These are phyloP conservation scores for Ia io DNA, from an alignment of 2,113 vertebrate species.

Conservation along the genomic window DNA sequence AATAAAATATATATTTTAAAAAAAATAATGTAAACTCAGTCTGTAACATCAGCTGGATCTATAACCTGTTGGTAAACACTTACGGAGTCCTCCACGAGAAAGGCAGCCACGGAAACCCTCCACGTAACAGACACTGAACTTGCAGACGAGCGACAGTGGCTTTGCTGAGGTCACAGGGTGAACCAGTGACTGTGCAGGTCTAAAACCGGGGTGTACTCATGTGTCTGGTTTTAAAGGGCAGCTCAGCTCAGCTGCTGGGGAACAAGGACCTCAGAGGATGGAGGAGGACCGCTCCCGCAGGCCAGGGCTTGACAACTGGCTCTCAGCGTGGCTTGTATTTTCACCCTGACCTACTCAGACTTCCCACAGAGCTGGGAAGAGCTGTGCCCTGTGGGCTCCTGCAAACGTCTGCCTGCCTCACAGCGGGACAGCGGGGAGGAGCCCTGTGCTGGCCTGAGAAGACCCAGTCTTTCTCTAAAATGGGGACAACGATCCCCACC, in stretches of 20 bases:
- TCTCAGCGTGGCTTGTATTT: background rate
- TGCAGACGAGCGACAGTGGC: background rate
- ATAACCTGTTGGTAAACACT: background rate
- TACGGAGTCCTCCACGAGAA: rapidly evolving
- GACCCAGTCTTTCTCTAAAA: background rate
- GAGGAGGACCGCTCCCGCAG: background rate
- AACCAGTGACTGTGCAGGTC: background rate
- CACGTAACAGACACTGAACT: background rate
- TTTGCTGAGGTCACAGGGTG: background rate
- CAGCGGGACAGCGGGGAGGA: background rate
- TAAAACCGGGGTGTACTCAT: no score
- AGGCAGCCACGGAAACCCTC: background rate
- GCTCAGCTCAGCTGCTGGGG: background rate
- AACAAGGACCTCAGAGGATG: background rate
- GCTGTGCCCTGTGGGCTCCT: no score
- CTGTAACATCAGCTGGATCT: background rate
- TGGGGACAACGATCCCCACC: background rate
- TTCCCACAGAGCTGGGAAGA: rapidly evolving
- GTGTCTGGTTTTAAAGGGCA: background rate
- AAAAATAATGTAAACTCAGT: background rate
- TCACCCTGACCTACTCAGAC: background rate
- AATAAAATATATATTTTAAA: no score
- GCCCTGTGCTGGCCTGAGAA: background rate
- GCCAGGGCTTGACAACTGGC: background rate
- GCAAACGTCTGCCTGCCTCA: background rate